Evolutionary conservation across 2,888 invertebrate genomes (phyloP).

Genomic region (Tenthredo mesomela): DNA sequence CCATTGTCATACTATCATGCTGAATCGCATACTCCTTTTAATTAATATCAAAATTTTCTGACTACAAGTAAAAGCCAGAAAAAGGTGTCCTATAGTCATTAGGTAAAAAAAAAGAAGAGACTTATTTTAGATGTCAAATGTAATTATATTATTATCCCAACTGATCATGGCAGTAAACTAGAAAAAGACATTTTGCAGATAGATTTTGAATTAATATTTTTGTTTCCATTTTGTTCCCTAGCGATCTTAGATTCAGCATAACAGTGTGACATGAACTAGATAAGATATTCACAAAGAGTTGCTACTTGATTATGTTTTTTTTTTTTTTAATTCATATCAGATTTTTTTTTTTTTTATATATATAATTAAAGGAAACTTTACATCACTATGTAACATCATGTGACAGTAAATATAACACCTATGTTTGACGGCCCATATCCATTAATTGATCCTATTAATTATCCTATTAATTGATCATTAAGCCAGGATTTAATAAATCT

Average conservation of each 20-base stretch:
- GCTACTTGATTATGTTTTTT: slow-evolving; percentile 21
- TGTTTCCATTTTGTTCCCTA: background rate
- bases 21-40: background rate
- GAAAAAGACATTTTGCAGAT: background rate
- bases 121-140: background rate
- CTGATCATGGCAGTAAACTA: background rate
- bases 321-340: background rate
- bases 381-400: slow-evolving; percentile 2
- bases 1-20: slow-evolving; percentile 13
- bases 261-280: slow-evolving; percentile 16
- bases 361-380: background rate
- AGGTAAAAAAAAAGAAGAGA: too few relatives aligned
- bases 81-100: background rate
- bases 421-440: background rate
- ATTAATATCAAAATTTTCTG: background rate
- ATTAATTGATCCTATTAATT: too few relatives aligned
- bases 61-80: background rate
- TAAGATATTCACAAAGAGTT: slow-evolving; percentile 1
- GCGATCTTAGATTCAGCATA: background rate
- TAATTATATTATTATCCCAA: background rate
- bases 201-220: background rate
- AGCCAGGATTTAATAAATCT: slow-evolving; percentile 2
- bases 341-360: background rate
- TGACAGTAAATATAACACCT: background rate
- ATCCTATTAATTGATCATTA: slow-evolving; percentile 7